Conservation (phyloP, 2,888 invertebrate genomes). For the Calliopum simillimum region DNA sequence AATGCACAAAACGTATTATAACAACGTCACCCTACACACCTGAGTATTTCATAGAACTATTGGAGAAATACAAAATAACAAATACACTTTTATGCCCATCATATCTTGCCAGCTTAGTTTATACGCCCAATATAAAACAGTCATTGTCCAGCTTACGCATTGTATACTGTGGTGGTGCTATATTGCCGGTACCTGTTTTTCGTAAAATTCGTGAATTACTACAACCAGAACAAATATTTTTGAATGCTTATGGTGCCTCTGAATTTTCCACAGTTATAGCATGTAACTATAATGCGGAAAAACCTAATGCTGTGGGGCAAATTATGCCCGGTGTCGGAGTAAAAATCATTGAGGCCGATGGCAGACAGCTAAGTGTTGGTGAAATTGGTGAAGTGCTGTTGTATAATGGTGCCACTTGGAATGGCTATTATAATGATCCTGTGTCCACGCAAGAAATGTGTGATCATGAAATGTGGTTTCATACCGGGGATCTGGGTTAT, state of each 20-base stretch:
- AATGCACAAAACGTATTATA: no score
- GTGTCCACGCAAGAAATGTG: constrained; percentile 52
- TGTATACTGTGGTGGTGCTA: constrained; percentile 53
- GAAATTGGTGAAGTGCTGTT: constrained; percentile 59
- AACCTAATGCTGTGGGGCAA: constrained; percentile 52
- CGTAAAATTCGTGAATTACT: constrained; percentile 41
- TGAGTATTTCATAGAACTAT: constrained; percentile 49
- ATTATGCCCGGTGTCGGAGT: constrained; percentile 45
- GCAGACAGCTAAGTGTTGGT: constrained; percentile 48
- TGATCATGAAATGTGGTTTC: constrained; percentile 59
- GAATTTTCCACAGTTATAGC: constrained; percentile 53
- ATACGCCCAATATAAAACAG: no score
- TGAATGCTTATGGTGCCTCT: constrained; percentile 54
- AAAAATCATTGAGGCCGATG: no score
- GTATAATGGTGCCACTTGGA: constrained; percentile 51
- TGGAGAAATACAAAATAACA: constrained; percentile 53
- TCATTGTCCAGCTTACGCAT: constrained; percentile 48
- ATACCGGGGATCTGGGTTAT: no score
- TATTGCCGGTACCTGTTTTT: constrained; percentile 46
- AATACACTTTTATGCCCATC: constrained; percentile 49
- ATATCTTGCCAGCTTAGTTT: not conserved
- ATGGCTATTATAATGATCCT: constrained; percentile 59
- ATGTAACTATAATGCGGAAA: constrained; percentile 45
- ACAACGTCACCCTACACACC: constrained; percentile 49
- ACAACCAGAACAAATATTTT: constrained; percentile 44